Base-by-base conservation (phyloP, 2,888 invertebrate species). In the Calliopum simillimum region DNA sequence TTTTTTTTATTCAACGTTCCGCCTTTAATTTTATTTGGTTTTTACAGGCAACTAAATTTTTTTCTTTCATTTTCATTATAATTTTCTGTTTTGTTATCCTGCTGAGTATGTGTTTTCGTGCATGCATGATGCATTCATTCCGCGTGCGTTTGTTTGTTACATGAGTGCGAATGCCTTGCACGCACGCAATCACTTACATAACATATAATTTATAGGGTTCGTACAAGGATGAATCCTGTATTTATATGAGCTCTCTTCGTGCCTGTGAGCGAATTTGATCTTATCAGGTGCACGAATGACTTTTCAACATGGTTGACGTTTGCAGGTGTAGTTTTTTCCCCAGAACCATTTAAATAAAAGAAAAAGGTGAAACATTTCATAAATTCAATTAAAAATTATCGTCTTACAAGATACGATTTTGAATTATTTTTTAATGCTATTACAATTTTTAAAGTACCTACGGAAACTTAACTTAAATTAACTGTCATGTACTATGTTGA, bases 211-310 rank as follows among this genome's bases (percentile, higher is more conserved):
- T 63, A 62, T 69, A 63, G 25, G 44, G 16, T 49, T 61, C 3
- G 49, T 43, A 25, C 21, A 44, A 41, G 44, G 68, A 55, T 44
- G 53, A 44, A 44, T 44, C 68, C 49, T 51, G 55, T 33, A 51
- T 41, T 51, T 13, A n/a, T 8, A 33, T 12, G 4, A 25, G 5
- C 41, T 41, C 43, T 68, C 58, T n/a, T 41, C 43, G 16, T 65
- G 69, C 56, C 51, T 47, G 44, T 59, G 58, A 44, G 25, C 14
- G 44, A 23, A 43, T 63, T 62, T 65, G 72, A 75, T 75, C 59
- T 70, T 75, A 75, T 75, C 75, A 73, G 71, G 71, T 71, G 72
- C 71, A 72, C 73, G 51, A 53, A 51, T 41, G 63, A 66, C 53
- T 72, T 59, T 63, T 68, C 65, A 66, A 65, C 62, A 5, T 55